A percentile compares a stretch with the other conserved stretches of the same genome.
phyloP scores from a whole-genome alignment of 1,140 invertebrate species.

The Pseudobourletiella spinata region DNA sequence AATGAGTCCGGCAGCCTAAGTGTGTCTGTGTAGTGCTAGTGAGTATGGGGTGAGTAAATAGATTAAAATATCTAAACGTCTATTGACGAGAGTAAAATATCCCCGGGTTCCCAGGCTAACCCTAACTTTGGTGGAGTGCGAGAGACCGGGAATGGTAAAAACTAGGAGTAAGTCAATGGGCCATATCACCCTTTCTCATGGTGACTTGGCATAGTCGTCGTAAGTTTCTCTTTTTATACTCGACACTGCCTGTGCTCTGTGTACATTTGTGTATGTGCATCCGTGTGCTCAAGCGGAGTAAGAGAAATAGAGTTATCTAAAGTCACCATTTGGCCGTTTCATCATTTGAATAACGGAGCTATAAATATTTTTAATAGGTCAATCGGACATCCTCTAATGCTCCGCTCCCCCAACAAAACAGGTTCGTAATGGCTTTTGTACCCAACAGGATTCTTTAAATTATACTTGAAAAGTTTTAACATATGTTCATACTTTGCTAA shows the following conservation, averaged over 20 bases:
- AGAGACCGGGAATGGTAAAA: neutral
- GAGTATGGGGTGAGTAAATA: too few species aligned
- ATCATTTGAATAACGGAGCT: conserved; percentile 32
- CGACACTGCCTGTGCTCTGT: too few species aligned
- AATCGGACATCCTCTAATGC: conserved; percentile 33
- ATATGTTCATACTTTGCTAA: neutral
- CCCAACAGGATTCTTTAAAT: too few species aligned
- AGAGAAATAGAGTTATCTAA: neutral
- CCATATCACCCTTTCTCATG: conserved; percentile 12
- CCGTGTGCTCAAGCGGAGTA: too few species aligned
- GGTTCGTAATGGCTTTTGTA: neutral
- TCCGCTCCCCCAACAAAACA: conserved; percentile 21
- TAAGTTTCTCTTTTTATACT: neutral
- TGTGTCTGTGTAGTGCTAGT: too few species aligned
- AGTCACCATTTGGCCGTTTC: neutral
- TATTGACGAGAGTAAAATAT: neutral
- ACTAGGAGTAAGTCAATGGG: conserved; percentile 16
- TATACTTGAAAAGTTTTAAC: neutral
- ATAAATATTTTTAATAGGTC: conserved; percentile 36
- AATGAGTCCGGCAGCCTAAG: neutral
- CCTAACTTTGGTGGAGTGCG: neutral
- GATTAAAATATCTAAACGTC: neutral
- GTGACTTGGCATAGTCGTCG: neutral
- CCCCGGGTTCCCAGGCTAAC: neutral
- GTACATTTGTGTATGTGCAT: too few species aligned